Base-by-base conservation (phyloP, 1,140 invertebrate genomes). In the Aporrectodea caliginosa region DNA sequence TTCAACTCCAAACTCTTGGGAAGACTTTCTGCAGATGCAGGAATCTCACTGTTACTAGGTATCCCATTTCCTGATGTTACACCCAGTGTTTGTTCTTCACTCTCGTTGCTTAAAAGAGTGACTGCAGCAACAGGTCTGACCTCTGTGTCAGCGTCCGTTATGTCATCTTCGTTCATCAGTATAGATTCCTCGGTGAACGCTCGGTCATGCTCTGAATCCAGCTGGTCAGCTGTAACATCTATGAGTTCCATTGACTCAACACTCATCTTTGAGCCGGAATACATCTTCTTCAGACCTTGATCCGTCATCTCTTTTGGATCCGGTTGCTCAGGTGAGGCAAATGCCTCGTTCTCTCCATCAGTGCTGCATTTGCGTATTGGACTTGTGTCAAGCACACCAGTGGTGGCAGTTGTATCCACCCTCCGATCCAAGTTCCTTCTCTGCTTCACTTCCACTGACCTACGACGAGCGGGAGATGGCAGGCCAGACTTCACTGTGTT, bases 401-500 rank as follows among this genome's bases (percentile, higher is more conserved):
- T 58, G 6, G 43, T 58, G 6, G 43, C 22, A 6, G 6, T 22
- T 58, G 6, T 22, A 58, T 58, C 22, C 43, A 58, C 43, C 43
- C 22, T 6, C 6, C 43, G 6, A 58, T 58, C 43, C n/a, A n/a
- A n/a, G 43, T 22, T 58, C 22, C 43, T 58, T 12, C 22, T 58
- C 43, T 58, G 43, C 43, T 58, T 58, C 43, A 58, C 43, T 58
- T 58, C 43, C 22, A 58, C 6, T 6, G 43, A 58, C 22, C 43
- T 58, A 22, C 22, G 43, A 22, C 22, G 43, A 22, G 43, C 22
- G 43, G 43, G 43, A 58, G 43, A 58, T 58, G 43, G 43, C 22
- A 86, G 77, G 30, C 85, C 85, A 80, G 82, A 84, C 58, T 82
- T 81, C n/a, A 85, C 76, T 6, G 85, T 84, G 78, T 86, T 87